Base-by-base conservation (phyloP, 2,797 vertebrate genomes). In the Toxotes lorentzi region DNA sequence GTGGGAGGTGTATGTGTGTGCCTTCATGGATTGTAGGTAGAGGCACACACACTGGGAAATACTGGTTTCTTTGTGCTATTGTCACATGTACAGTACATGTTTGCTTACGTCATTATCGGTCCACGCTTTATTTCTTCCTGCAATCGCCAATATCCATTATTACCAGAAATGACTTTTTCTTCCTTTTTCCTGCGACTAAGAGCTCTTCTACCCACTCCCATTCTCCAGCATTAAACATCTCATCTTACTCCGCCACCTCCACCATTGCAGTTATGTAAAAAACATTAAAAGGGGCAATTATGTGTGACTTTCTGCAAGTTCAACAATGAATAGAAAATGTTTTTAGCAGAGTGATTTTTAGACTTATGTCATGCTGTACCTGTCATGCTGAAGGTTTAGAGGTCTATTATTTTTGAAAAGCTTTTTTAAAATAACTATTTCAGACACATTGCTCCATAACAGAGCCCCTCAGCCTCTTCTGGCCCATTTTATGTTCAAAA, bases 81-180 rank as follows among this genome's bases (percentile, higher is more conserved):
- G 82, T 94, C 88, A 91, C 88, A 88, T 88, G 85, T 61, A 0
- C 66, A 0, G 35, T 73, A 79, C 80, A 71, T 82, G 84, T 83
- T 76, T 73, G 40, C 47, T 58, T 35, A 63, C 64, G 58, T 75
- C 70, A 61, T 51, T 76, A 58, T 50, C 6, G 2, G 3, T 58
- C 23, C 3, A 21, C 16, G 0, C 60, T 74, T 69, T 72, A 65
- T 86, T 61, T 74, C 54, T 67, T 72, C 41, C 40, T 2, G 11
- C 64, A 63, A 80, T 79, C 58, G 10, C 72, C 66, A 41, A 48
- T 61, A 58, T 23, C 58, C 3, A 71, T 76, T 79, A 68, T 88
- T 76, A 85, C 30, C 69, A 60, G 59, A 88, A 86, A 87, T 78
- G 0, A 70, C 45, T 78, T 84, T 81, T 84, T 78, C 38, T 51